phyloP scores from a whole-genome alignment of 2,797 vertebrate species.

The Sebastes goodei region DNA sequence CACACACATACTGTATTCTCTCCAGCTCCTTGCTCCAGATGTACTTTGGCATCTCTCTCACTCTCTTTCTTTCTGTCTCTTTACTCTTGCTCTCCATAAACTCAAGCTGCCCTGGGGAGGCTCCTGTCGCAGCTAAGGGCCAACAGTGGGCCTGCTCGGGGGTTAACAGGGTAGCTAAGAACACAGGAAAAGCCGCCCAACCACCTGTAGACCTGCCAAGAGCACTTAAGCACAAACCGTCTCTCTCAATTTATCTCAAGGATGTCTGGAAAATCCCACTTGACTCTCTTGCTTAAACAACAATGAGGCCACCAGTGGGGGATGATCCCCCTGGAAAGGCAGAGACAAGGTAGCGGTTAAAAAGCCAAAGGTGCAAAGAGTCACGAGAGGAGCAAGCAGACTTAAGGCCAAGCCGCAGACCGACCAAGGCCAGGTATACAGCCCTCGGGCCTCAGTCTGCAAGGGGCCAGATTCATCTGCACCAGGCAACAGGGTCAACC shows the following conservation, averaged over 20 bases:
- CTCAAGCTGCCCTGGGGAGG: conserved; percentile 33
- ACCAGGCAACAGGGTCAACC: conserved; percentile 17
- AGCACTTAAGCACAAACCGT: conserved; percentile 46
- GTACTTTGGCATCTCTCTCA: not conserved
- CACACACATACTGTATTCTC: conserved; percentile 11
- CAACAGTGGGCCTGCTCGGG: conserved; percentile 12
- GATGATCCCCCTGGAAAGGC: conserved; percentile 12
- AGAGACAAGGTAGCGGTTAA: not conserved
- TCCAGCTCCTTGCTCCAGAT: conserved; percentile 32
- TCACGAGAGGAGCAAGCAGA: not conserved
- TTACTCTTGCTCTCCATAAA: conserved; percentile 9
- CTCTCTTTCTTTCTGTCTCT: not conserved
- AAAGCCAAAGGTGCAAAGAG: conserved; percentile 10
- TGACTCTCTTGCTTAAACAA: conserved; percentile 44
- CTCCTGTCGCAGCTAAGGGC: conserved; percentile 43
- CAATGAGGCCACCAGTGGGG: not conserved
- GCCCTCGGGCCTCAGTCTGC: not conserved
- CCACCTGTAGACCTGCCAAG: conserved; percentile 60
- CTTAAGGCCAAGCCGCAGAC: not conserved
- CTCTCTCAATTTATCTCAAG: conserved; percentile 58
- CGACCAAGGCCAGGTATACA: not conserved
- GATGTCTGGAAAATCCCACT: conserved; percentile 53
- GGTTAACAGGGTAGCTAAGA: conserved; percentile 24
- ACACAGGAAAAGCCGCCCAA: conserved; percentile 4
- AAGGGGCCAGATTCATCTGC: conserved; percentile 1